These are phyloP conservation scores for Chromoteleia sp. DNA, from an alignment of 2,888 invertebrate genomes.

Conservation along the genomic window DNA sequence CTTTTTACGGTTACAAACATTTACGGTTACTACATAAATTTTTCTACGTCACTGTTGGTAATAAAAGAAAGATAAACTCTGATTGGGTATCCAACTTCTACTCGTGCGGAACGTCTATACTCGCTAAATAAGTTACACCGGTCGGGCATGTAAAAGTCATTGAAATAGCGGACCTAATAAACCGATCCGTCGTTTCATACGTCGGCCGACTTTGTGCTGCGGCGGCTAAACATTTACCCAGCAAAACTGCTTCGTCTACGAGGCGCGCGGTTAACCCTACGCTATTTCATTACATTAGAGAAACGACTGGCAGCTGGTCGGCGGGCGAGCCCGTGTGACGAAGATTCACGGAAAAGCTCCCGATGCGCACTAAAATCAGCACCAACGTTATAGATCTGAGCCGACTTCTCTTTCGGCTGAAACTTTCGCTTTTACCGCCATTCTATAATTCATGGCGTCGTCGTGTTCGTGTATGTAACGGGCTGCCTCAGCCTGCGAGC, in stretches of 20 bases:
- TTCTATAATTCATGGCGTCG: slow-evolving; percentile 84
- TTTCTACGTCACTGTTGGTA: too few relatives aligned
- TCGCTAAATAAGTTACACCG: slow-evolving; percentile 4
- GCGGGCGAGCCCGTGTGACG: slow-evolving; percentile 56
- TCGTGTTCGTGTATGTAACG: slow-evolving; percentile 76
- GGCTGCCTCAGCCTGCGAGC: slow-evolving; percentile 72
- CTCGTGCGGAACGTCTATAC: background rate
- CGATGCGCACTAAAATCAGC: slow-evolving; percentile 70
- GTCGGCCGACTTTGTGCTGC: slow-evolving; percentile 69
- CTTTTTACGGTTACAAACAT: too few relatives aligned
- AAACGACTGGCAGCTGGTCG: slow-evolving; percentile 73
- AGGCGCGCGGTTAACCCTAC: slow-evolving; percentile 81
- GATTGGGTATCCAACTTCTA: too few relatives aligned
- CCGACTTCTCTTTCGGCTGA: slow-evolving; percentile 72
- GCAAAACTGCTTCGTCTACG: slow-evolving; percentile 75
- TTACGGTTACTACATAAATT: too few relatives aligned
- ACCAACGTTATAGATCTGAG: slow-evolving; percentile 66
- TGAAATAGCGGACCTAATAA: slow-evolving; percentile 22
- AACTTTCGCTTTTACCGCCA: slow-evolving; percentile 85
- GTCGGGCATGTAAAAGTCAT: slow-evolving; percentile 29
- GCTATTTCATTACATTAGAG: slow-evolving; percentile 84
- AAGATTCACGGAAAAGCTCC: slow-evolving; percentile 61
- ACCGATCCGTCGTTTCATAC: slow-evolving; percentile 39
- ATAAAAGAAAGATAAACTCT: too few relatives aligned
- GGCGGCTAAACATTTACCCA: slow-evolving; percentile 80